Conservation (phyloP, 2,113 vertebrate species). For the Sphyrna mokarran region DNA sequence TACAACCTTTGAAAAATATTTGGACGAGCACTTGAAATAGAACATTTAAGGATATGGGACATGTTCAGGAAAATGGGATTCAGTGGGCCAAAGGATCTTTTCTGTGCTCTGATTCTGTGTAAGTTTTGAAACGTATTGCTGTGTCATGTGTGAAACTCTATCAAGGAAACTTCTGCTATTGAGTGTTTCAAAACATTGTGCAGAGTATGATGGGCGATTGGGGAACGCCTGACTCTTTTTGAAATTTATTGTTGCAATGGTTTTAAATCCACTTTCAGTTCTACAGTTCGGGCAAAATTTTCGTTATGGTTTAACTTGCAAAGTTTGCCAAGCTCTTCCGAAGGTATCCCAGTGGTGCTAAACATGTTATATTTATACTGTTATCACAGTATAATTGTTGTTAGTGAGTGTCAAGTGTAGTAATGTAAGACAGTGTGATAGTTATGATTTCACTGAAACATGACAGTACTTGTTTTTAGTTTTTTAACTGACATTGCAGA, state of each 20-base stretch:
- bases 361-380: neutral
- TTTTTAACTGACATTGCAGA: neutral
- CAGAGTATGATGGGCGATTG: neutral
- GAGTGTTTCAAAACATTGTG: neutral
- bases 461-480: neutral
- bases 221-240: neutral
- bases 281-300: neutral
- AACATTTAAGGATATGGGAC: too few relatives aligned
- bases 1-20: too few relatives aligned
- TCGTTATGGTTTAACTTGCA: neutral
- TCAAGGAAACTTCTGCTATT: neutral
- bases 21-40: too few relatives aligned
- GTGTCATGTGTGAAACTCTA: neutral
- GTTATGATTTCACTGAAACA: neutral
- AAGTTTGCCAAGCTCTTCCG: neutral
- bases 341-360: neutral
- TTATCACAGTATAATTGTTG: neutral
- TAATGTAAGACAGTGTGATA: neutral
- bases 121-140: neutral
- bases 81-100: too few relatives aligned
- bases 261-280: neutral
- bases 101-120: neutral
- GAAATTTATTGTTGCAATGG: neutral
- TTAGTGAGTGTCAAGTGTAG: neutral
- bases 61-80: too few relatives aligned